A percentile compares a stretch with the other conserved stretches of the same genome.
Evolutionary conservation across 2,888 invertebrate genomes (phyloP).

Genomic region (Alentia gelatinosa): DNA sequence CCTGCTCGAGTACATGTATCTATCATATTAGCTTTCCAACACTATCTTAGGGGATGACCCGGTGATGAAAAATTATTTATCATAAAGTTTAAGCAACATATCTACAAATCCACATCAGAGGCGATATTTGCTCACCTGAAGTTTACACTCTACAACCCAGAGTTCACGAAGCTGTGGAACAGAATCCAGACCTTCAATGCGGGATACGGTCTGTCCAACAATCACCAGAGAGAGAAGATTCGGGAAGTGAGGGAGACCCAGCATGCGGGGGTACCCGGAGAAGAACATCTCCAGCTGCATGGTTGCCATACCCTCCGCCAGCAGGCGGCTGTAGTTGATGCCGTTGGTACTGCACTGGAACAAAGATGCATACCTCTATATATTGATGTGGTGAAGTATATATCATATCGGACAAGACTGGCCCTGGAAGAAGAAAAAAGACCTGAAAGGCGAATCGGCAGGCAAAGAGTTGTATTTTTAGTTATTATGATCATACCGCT

Average conservation of each 20-base stretch:
- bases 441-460: too few relatives aligned
- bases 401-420: too few relatives aligned
- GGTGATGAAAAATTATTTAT: too few relatives aligned
- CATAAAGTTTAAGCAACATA: too few relatives aligned
- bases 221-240: conserved; percentile 68
- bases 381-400: background rate
- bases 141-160: conserved; percentile 69
- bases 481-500: too few relatives aligned
- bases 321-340: conserved; percentile 70
- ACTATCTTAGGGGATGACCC: too few relatives aligned
- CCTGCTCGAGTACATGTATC: too few relatives aligned
- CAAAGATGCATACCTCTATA: background rate
- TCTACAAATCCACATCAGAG: too few relatives aligned
- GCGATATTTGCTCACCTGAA: conserved; percentile 65
- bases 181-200: conserved; percentile 63
- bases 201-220: conserved; percentile 65
- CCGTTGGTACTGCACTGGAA: conserved; percentile 76
- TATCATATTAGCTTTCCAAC: too few relatives aligned
- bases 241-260: conserved; percentile 77
- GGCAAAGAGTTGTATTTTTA: too few relatives aligned
- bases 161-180: conserved; percentile 67
- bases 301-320: conserved; percentile 70
- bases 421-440: too few relatives aligned
- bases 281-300: conserved; percentile 79
- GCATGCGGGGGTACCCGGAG: conserved; percentile 77